Percentiles rank a stretch among this genome's conserved stretches.
Conservation (phyloP, 2,888 invertebrate genomes). For the Pseudeuparius sepicola region DNA sequence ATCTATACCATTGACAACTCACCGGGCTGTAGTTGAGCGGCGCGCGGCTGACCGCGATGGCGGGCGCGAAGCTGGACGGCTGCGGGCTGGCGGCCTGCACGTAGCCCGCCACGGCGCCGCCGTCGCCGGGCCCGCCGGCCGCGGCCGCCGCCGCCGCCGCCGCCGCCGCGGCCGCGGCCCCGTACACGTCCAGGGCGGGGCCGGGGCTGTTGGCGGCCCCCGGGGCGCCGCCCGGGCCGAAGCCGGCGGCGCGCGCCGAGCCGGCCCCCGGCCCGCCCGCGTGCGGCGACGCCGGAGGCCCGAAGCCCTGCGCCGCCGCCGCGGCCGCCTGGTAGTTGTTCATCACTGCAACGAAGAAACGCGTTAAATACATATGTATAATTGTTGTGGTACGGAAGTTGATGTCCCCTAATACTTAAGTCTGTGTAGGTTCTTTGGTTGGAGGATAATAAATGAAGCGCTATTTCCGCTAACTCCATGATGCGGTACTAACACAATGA, state of each 20-base stretch:
- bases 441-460: too few species aligned
- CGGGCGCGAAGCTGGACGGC: slow-evolving; percentile 90
- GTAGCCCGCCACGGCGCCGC: slow-evolving; percentile 78
- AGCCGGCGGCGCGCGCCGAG: slow-evolving; percentile 51
- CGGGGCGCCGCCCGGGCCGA: slow-evolving; percentile 62
- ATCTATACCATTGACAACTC: too few species aligned
- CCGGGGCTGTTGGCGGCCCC: slow-evolving; percentile 63
- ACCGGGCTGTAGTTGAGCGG: slow-evolving; percentile 90
- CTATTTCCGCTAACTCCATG: too few species aligned
- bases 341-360: slow-evolving; percentile 72
- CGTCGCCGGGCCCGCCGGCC: slow-evolving; percentile 59
- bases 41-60: slow-evolving; percentile 87
- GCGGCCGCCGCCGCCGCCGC: slow-evolving; percentile 49
- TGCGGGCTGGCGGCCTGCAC: slow-evolving; percentile 97
- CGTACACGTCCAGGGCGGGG: slow-evolving; percentile 87
- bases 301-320: slow-evolving; percentile 68
- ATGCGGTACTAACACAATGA: too few species aligned
- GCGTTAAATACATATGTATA: too few species aligned
- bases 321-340: slow-evolving; percentile 86
- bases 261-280: too few species aligned
- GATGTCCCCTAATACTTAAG: too few species aligned
- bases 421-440: too few species aligned
- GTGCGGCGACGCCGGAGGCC: slow-evolving; percentile 76
- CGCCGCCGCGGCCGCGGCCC: slow-evolving; percentile 47
- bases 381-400: too few species aligned